Conservation (phyloP, 2,888 invertebrate species). For the Micropterix aruncella region DNA sequence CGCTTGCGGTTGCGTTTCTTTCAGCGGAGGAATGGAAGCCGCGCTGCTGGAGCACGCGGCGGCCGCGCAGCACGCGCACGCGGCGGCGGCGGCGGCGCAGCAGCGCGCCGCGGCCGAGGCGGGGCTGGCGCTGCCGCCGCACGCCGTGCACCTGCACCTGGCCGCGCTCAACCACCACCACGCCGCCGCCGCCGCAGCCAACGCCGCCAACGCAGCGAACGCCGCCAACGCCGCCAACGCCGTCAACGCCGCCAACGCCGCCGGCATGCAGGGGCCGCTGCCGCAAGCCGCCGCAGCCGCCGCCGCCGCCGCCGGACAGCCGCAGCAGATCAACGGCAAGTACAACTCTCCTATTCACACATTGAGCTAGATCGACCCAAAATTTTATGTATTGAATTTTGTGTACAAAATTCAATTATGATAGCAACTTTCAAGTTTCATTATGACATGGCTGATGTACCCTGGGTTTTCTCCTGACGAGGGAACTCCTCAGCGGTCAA, state of each 20-base stretch:
- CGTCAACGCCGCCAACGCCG: conserved; percentile 28
- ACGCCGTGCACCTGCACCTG: conserved; percentile 12
- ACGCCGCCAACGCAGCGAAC: conserved; percentile 10
- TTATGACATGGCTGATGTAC: no score
- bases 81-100: conserved; percentile 24
- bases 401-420: no score
- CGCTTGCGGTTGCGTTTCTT: no score
- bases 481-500: no score
- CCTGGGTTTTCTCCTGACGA: no score
- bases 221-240: conserved; percentile 20
- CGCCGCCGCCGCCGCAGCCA: conserved; percentile 18
- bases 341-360: no score
- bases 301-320: neutral
- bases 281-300: neutral
- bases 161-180: conserved; percentile 19
- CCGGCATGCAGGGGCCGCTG: conserved; percentile 14
- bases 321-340: no score
- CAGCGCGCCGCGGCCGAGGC: conserved; percentile 16
- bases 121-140: conserved; percentile 12
- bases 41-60: conserved; percentile 25
- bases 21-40: conserved; percentile 19
- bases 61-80: conserved; percentile 21
- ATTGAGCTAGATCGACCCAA: no score
- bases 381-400: no score
- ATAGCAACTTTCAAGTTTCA: no score